Evolutionary conservation across 2,113 vertebrate species (phyloP).

Genomic region (Petroica traversi): DNA sequence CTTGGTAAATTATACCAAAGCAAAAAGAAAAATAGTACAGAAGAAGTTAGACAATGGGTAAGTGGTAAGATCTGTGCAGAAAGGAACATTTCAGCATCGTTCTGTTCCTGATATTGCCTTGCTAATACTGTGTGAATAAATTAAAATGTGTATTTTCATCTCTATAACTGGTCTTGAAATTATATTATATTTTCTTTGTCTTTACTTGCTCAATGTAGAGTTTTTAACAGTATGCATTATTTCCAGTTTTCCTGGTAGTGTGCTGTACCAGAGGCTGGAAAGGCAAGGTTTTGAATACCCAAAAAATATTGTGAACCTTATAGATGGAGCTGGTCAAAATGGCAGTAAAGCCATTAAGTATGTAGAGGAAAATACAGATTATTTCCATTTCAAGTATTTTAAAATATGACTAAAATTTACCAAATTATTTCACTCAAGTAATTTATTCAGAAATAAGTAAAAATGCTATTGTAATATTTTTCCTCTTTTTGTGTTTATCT

Average conservation of each 20-base stretch:
- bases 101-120: not conserved
- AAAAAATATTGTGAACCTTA: not conserved
- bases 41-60: not conserved
- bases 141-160: not conserved
- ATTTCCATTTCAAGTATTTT: not conserved
- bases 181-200: not conserved
- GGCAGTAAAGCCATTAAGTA: accelerated
- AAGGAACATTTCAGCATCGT: not conserved
- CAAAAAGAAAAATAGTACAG: not conserved
- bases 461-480: not conserved
- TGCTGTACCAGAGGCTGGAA: not conserved
- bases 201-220: not conserved
- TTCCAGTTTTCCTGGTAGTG: not conserved
- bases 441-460: not conserved
- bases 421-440: not conserved
- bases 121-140: not conserved
- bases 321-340: not conserved
- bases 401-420: not conserved
- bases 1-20: not conserved
- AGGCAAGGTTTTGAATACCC: not conserved
- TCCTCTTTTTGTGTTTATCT: not conserved
- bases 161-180: not conserved
- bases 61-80: not conserved
- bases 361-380: not conserved
- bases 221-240: not conserved